Percentiles rank a stretch among this genome's conserved stretches.
phyloP scores from a whole-genome alignment of 2,113 vertebrate genomes.

The Apus apus region DNA sequence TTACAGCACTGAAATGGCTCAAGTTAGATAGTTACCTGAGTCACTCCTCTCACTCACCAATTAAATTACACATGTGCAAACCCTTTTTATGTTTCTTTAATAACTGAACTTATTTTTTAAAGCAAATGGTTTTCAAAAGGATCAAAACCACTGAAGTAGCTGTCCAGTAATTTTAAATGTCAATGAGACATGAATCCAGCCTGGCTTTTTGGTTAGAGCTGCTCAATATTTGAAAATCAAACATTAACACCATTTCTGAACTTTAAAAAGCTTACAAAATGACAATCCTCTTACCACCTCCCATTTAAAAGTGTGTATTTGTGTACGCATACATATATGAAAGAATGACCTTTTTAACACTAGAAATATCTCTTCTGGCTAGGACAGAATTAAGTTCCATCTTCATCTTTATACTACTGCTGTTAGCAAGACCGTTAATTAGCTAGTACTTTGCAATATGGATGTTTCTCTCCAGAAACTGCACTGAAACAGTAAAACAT shows the following conservation, averaged over 20 bases:
- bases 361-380: neutral
- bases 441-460: neutral
- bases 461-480: neutral
- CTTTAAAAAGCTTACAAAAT: neutral
- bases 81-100: neutral
- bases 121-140: neutral
- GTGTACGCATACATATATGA: neutral
- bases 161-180: neutral
- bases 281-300: neutral
- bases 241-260: neutral
- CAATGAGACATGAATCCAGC: neutral
- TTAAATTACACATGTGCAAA: neutral
- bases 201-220: neutral
- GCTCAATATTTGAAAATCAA: neutral
- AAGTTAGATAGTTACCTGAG: neutral
- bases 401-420: neutral
- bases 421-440: neutral
- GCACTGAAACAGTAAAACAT: neutral
- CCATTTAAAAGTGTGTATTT: neutral
- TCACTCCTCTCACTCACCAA: neutral
- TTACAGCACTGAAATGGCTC: neutral
- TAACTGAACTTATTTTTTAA: neutral
- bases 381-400: neutral
- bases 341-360: neutral
- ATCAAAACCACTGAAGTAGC: neutral